A percentile compares a stretch with the other conserved stretches of the same genome.
These are phyloP conservation scores for Beaufortia kweichowensis DNA, from an alignment of 2,113 vertebrate species.

Conservation along the genomic window DNA sequence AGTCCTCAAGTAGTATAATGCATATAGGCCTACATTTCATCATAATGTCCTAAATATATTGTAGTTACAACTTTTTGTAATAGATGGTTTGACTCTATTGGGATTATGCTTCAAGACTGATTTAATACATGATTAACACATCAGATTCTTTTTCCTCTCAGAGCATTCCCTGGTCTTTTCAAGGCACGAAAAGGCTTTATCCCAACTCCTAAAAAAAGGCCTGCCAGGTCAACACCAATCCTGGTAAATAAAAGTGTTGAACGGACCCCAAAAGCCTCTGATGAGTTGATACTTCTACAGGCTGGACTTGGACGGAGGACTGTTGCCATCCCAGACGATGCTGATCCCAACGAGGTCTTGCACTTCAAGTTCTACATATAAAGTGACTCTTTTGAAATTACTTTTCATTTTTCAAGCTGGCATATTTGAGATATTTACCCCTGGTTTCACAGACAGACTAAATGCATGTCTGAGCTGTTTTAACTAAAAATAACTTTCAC, in stretches of 20 bases:
- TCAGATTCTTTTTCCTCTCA: neutral
- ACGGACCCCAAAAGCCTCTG: neutral
- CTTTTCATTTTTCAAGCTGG: neutral
- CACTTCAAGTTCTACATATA: constrained; percentile 1
- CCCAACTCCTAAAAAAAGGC: neutral
- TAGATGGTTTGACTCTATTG: neutral
- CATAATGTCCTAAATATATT: no score
- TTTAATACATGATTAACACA: neutral
- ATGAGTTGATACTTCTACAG: neutral
- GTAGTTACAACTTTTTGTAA: neutral
- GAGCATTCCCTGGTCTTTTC: constrained; percentile 4
- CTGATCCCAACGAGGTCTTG: neutral
- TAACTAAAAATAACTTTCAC: no score
- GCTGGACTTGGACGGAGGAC: neutral
- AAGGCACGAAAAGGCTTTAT: neutral
- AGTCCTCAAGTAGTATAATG: no score
- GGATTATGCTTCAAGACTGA: neutral
- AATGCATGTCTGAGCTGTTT: no score
- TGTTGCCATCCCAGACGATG: neutral
- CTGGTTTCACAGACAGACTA: no score
- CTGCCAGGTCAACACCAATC: neutral
- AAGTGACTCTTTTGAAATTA: neutral
- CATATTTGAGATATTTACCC: no score
- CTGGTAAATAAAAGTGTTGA: neutral
- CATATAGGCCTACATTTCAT: no score